A percentile compares a stretch with the other conserved stretches of the same genome.
Conservation (phyloP, 2,888 invertebrate species). For the Rhamphomyia laevipes region DNA sequence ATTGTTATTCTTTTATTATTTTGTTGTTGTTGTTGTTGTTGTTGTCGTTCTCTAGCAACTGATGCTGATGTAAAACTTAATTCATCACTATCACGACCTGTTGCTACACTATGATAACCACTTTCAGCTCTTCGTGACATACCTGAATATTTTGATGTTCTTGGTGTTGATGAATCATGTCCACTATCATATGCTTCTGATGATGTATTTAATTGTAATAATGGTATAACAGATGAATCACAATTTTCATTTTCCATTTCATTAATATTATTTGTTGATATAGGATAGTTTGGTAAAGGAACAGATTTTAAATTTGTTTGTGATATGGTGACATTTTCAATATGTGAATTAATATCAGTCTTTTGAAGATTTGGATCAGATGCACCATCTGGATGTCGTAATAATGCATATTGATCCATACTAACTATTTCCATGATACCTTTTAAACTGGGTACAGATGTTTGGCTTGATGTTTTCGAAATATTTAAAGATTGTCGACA, state of each 20-base stretch:
- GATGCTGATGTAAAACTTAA: conserved; percentile 66
- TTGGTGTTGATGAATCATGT: conserved; percentile 70
- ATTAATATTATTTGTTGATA: conserved; percentile 16
- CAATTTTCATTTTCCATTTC: conserved; percentile 7
- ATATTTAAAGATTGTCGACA: conserved; percentile 23
- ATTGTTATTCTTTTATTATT: conserved; percentile 32
- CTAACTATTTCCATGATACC: conserved; percentile 49
- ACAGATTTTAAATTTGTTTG: conserved; percentile 30
- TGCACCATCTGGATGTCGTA: conserved; percentile 84
- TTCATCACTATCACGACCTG: conserved; percentile 67
- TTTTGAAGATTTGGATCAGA: conserved; percentile 73
- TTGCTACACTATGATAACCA: conserved; percentile 82
- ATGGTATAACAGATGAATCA: conserved; percentile 23
- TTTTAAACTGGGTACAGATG: conserved; percentile 46
- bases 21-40: conserved; percentile 1
- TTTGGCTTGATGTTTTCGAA: conserved; percentile 37
- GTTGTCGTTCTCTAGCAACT: conserved; percentile 6
- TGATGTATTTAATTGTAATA: conserved; percentile 39
- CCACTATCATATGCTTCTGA: conserved; percentile 65
- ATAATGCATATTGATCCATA: conserved; percentile 52
- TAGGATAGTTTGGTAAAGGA: conserved; percentile 21
- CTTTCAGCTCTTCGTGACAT: conserved; percentile 73
- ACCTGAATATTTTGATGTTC: conserved; percentile 71
- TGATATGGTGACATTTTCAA: conserved; percentile 29
- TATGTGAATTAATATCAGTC: conserved; percentile 4